Evolutionary conservation across 2,888 invertebrate species (phyloP), one percentile per base, ranked within the genome.

Genomic region (Spodoptera picta): DNA sequence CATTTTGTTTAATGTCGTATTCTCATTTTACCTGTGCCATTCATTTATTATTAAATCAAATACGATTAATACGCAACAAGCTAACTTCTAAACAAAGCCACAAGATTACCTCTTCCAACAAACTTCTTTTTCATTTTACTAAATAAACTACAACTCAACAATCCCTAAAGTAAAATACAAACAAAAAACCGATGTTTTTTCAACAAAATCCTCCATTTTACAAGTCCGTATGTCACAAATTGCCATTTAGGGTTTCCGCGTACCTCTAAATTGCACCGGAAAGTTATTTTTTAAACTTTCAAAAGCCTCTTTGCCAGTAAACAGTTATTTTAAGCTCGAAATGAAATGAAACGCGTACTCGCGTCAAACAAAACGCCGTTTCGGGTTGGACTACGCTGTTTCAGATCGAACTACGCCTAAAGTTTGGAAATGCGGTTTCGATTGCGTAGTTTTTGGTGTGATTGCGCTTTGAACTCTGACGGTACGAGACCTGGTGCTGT

Each of bases 221-320:
- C 3, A 1, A 24, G 14, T 4, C 53, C 0, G 64, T 75, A 9
- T 71, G 62, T 70, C 78, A 63, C 75, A 74, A 79, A 80, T 80
- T 79, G 77, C 66, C 79, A 68, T 67, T 80, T 73, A 67, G 67
- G 69, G 47, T 72, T 71, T 57, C 61, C 51, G 64, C 60, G 66
- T 73, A 77, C 67, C 73, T 72, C 56, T 68, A 71, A 75, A 79
- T 78, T 81, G 80, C 64, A 49, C 52, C 45, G 57, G 56, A 72
- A 78, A 69, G 69, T 80, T 79, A 73, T 81, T 80, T 75, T 79
- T 71, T 64, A 61, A 75, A 79, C 67, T 78, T 76, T 60, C 27
- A 59, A 69, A 74, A 77, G 60, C 67, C 62, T 62, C 54, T 77
- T 74, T 66, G 51, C 44, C 41, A 69, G 56, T 66, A 75, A 76